A percentile compares a stretch with the other conserved stretches of the same genome.
Evolutionary conservation across 2,113 vertebrate species (phyloP).

Genomic region (Puntigrus tetrazona): DNA sequence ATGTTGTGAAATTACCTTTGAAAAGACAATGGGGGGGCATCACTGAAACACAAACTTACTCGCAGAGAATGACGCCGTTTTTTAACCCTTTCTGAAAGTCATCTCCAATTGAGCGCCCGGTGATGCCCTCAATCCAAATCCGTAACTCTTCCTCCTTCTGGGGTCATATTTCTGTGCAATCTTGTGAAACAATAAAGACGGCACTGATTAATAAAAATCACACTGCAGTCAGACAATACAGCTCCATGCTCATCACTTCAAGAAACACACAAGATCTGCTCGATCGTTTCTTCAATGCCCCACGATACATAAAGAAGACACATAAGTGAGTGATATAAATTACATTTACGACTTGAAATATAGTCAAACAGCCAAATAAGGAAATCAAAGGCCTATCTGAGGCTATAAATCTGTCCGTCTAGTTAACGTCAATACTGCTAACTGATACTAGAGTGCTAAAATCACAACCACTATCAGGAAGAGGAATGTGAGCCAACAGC

Average conservation of each 20-base stretch:
- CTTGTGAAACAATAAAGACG: slow-evolving; percentile 65
- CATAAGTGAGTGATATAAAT: not conserved
- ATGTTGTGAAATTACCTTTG: not conserved
- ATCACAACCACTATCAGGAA: not conserved
- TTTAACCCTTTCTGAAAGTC: slow-evolving; percentile 95
- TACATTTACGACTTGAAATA: not conserved
- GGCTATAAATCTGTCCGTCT: not conserved
- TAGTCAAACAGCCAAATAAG: not conserved
- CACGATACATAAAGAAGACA: not conserved
- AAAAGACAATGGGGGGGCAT: not conserved
- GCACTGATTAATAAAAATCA: not conserved
- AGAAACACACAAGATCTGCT: not conserved
- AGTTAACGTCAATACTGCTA: not conserved
- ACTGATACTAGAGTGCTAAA: not conserved
- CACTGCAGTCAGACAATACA: not conserved
- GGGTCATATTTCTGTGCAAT: slow-evolving; percentile 91
- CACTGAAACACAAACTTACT: slow-evolving; percentile 78
- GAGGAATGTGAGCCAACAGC: not conserved
- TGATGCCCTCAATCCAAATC: slow-evolving; percentile 87
- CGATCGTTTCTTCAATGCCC: too few species aligned
- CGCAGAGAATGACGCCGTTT: slow-evolving; percentile 86
- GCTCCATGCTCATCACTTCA: not conserved
- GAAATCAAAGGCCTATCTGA: not conserved
- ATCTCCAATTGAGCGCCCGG: slow-evolving; percentile 77
- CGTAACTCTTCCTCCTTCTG: slow-evolving; percentile 89